phyloP scores from a whole-genome alignment of 2,888 invertebrate genomes.

The Tryphoninae sp. region DNA sequence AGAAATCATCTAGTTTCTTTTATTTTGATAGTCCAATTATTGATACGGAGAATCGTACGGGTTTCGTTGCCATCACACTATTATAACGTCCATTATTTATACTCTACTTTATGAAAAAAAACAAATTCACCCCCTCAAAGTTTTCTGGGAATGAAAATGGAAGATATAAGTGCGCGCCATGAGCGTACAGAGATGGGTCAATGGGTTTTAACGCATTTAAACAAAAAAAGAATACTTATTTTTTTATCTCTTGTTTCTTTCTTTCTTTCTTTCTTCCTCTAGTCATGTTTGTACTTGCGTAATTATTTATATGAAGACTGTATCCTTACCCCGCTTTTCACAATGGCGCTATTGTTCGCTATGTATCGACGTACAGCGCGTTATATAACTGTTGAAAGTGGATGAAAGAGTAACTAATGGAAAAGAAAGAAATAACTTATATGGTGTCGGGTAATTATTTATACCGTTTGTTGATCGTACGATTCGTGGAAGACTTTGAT shows the following conservation, averaged over 20 bases:
- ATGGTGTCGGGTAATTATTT: slow-evolving; percentile 51
- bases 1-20: not conserved
- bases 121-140: not conserved
- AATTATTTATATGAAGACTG: slow-evolving; percentile 72
- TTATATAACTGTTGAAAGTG: slow-evolving; percentile 2
- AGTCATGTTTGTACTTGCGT: slow-evolving; percentile 73
- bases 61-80: slow-evolving; percentile 71
- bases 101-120: slow-evolving; percentile 15
- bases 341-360: slow-evolving; percentile 58
- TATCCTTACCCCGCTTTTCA: slow-evolving; percentile 54
- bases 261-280: slow-evolving; percentile 70
- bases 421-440: slow-evolving; percentile 36
- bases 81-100: slow-evolving; percentile 27
- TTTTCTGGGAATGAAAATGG: not conserved
- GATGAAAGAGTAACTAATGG: slow-evolving; percentile 9
- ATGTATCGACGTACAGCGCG: not conserved
- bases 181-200: not conserved
- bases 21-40: slow-evolving; percentile 9
- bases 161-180: no score
- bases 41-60: slow-evolving; percentile 52
- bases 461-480: slow-evolving; percentile 3
- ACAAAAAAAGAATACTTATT: not conserved
- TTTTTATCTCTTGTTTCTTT: slow-evolving; percentile 1
- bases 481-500: not conserved
- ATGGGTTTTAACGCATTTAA: not conserved